Conservation (phyloP, 2,888 invertebrate genomes). For the Liopterus haemorrhoidalis region DNA sequence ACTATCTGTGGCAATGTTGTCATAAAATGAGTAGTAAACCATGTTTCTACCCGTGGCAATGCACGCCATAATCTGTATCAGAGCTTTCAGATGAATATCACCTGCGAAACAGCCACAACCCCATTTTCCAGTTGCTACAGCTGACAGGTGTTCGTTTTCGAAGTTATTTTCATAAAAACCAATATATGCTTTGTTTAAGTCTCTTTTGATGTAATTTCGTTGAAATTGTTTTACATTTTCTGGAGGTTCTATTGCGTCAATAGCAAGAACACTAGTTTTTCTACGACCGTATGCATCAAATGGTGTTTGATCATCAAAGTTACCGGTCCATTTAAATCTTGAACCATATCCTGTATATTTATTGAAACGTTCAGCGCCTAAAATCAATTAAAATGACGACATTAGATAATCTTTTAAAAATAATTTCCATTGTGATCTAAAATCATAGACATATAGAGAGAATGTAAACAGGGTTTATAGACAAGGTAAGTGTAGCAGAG, state of each 20-base stretch:
- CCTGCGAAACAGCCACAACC: slow-evolving; percentile 88
- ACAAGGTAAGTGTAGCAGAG: too few species aligned
- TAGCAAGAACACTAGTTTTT: slow-evolving; percentile 71
- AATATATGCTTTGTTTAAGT: slow-evolving; percentile 81
- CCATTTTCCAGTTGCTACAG: slow-evolving; percentile 89
- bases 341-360: slow-evolving; percentile 75
- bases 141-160: slow-evolving; percentile 48
- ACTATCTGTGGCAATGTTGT: slow-evolving; percentile 57
- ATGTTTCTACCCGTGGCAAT: slow-evolving; percentile 56
- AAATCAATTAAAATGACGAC: slow-evolving; percentile 29
- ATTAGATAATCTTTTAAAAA: too few species aligned
- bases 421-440: too few species aligned
- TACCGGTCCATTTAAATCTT: slow-evolving; percentile 71
- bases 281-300: slow-evolving; percentile 62
- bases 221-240: slow-evolving; percentile 52
- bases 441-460: too few species aligned
- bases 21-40: slow-evolving; percentile 80
- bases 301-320: slow-evolving; percentile 64
- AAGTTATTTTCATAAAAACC: slow-evolving; percentile 56
- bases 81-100: slow-evolving; percentile 61
- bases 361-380: slow-evolving; percentile 74
- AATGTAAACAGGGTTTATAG: too few species aligned
- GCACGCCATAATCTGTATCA: slow-evolving; percentile 73
- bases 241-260: slow-evolving; percentile 75
- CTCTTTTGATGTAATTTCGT: slow-evolving; percentile 60